Percentiles rank a stretch among this genome's conserved stretches.
phyloP scores from a whole-genome alignment of 2,113 vertebrate species.

The Pyxicephalus adspersus region DNA sequence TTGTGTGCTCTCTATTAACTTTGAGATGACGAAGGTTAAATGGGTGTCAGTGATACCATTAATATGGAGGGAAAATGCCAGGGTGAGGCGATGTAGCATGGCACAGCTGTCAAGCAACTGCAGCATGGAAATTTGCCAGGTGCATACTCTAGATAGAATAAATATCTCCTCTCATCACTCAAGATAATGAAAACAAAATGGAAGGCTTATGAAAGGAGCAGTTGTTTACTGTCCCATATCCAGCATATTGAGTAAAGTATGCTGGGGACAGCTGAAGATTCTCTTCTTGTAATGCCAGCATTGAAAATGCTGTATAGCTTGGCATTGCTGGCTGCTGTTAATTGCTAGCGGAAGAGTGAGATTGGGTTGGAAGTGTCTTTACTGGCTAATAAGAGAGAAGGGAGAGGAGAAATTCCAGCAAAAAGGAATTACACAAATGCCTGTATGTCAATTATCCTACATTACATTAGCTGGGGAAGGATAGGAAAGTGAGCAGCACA shows the following conservation, averaged over 20 bases:
- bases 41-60: conserved; percentile 20
- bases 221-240: background rate
- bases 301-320: too few species aligned
- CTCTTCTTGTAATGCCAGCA: background rate
- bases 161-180: conserved; percentile 51
- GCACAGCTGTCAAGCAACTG: conserved; percentile 53
- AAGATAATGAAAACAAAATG: conserved; percentile 45
- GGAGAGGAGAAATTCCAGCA: too few species aligned
- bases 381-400: too few species aligned
- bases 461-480: too few species aligned
- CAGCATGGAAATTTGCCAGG: conserved; percentile 48
- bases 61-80: conserved; percentile 1
- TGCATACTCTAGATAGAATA: conserved; percentile 50
- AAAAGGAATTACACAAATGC: too few species aligned
- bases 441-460: too few species aligned
- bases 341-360: too few species aligned
- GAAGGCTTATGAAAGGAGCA: conserved; percentile 39
- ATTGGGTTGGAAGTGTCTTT: too few species aligned
- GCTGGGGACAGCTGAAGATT: conserved; percentile 28
- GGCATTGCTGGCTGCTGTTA: too few species aligned
- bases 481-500: too few species aligned
- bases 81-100: background rate
- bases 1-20: background rate
- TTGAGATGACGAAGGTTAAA: background rate
- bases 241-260: background rate